A percentile compares a stretch with the other conserved stretches of the same genome.
These are phyloP conservation scores for Chelonia mydas DNA, from an alignment of 2,797 vertebrate genomes.

Conservation along the genomic window DNA sequence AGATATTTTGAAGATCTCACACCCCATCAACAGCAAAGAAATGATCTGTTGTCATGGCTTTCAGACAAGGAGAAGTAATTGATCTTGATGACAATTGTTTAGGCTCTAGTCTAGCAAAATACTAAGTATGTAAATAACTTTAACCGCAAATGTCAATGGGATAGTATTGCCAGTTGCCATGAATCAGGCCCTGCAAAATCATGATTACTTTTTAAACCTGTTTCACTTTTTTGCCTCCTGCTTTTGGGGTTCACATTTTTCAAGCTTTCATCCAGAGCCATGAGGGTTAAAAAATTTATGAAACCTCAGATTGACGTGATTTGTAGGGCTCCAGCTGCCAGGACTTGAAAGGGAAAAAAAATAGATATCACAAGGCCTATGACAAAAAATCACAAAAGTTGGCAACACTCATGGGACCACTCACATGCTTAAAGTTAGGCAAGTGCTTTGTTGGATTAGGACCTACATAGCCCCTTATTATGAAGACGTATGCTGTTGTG, in stretches of 20 bases:
- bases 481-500: not conserved
- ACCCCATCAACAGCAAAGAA: not conserved
- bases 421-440: not conserved
- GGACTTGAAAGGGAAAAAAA: not conserved
- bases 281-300: not conserved
- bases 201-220: not conserved
- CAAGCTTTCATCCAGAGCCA: not conserved
- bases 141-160: not conserved
- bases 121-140: not conserved
- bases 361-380: not conserved
- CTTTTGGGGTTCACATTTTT: not conserved
- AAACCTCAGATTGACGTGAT: not conserved
- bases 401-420: not conserved
- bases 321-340: not conserved
- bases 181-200: not conserved
- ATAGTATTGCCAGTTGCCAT: not conserved
- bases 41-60: constrained; percentile 40
- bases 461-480: not conserved
- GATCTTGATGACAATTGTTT: constrained; percentile 13
- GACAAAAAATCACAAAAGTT: not conserved
- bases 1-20: constrained; percentile 36
- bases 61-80: constrained; percentile 42
- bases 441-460: not conserved
- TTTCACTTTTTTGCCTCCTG: not conserved
- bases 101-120: not conserved